A percentile compares a stretch with the other conserved stretches of the same genome.
Conservation (phyloP, 1,140 invertebrate species). For the Ceratina australensis region DNA sequence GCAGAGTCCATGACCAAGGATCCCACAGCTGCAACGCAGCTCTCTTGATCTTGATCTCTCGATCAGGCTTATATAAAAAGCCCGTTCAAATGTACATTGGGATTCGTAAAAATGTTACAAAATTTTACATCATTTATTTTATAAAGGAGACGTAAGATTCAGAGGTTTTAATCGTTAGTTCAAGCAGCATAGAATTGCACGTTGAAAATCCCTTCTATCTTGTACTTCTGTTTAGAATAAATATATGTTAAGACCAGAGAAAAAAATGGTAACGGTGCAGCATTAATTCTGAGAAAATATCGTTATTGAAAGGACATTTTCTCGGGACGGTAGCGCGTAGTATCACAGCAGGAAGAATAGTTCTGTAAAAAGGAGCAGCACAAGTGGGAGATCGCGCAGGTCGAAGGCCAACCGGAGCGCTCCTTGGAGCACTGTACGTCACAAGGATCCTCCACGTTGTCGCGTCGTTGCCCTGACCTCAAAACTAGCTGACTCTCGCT, state of each 20-base stretch:
- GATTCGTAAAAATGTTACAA: background rate
- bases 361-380: conserved; percentile 23
- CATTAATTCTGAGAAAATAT: background rate
- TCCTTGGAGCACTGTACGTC: conserved; percentile 60
- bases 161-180: too few species aligned
- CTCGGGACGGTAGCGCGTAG: conserved; percentile 15
- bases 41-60: conserved; percentile 56
- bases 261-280: background rate
- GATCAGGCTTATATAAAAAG: conserved; percentile 41
- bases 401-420: conserved; percentile 61
- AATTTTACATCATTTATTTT: background rate
- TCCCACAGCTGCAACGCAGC: conserved; percentile 2
- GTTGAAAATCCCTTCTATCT: too few species aligned
- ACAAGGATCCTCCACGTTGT: conserved; percentile 69
- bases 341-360: conserved; percentile 33
- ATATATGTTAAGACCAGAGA: background rate
- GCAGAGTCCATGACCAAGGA: conserved; percentile 46
- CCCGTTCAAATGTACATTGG: conserved; percentile 10
- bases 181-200: too few species aligned
- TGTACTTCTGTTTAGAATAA: too few species aligned
- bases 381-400: conserved; percentile 23
- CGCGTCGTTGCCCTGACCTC: conserved; percentile 71
- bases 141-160: too few species aligned
- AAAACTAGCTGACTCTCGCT: conserved; percentile 67
- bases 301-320: background rate